phyloP scores from a whole-genome alignment of 2,797 vertebrate species.

The Notamacropus eugenii region DNA sequence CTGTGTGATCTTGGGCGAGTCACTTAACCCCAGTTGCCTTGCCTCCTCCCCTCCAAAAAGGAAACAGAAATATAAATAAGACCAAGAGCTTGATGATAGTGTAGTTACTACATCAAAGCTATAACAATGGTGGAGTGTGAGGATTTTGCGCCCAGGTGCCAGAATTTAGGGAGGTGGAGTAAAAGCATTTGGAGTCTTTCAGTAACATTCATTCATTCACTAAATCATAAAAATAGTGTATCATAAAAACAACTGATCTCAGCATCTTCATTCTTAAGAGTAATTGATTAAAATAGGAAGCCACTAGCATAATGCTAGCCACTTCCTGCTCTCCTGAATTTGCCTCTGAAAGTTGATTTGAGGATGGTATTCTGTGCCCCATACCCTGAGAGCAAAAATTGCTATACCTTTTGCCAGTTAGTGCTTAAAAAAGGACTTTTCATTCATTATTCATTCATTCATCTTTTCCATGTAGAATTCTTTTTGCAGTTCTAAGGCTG shows the following conservation, averaged over 20 bases:
- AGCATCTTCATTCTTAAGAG: background rate
- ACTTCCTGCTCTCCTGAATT: background rate
- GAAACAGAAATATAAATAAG: background rate
- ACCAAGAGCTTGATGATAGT: background rate
- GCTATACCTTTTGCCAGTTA: background rate
- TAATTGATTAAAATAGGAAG: background rate
- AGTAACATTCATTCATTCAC: background rate
- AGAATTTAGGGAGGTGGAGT: background rate
- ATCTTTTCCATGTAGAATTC: background rate
- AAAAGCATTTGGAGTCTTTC: background rate
- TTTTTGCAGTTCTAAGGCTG: background rate
- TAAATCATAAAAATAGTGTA: background rate
- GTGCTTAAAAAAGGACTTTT: background rate
- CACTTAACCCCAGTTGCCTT: too few relatives aligned
- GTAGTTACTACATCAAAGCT: background rate
- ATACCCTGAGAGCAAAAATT: background rate
- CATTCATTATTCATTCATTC: background rate
- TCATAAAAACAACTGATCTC: background rate
- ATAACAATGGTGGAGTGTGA: background rate
- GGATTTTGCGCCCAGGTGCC: background rate
- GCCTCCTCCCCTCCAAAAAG: too few relatives aligned
- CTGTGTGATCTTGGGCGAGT: too few relatives aligned
- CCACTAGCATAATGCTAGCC: background rate
- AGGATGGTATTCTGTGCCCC: background rate
- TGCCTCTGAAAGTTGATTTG: background rate